Conservation (phyloP, 2,888 invertebrate genomes). For the Miltochrista miniata region DNA sequence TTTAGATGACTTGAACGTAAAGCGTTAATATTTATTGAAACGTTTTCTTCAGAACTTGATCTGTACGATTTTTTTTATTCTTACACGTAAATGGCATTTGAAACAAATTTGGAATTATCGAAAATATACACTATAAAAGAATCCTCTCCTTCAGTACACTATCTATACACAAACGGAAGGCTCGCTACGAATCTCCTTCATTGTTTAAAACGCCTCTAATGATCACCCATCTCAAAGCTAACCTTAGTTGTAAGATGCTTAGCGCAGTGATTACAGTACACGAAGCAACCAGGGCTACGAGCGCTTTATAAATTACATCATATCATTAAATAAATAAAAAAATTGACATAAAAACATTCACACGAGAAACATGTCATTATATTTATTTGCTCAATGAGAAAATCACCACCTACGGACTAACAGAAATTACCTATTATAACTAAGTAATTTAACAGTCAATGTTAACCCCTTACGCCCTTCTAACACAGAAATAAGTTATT, state of each 20-base stretch:
- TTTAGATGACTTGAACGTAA: neutral
- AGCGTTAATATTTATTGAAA: neutral
- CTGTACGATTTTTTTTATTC: neutral
- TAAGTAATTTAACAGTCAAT: conserved; percentile 15
- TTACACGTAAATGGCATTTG: no score
- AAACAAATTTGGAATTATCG: no score
- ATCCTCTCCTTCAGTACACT: no score
- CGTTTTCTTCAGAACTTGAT: neutral
- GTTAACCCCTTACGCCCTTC: conserved; percentile 19
- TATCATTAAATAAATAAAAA: neutral
- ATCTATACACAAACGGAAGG: no score
- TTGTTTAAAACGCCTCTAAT: no score
- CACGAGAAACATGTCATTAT: conserved; percentile 12
- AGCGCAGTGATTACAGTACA: no score
- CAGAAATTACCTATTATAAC: conserved; percentile 16
- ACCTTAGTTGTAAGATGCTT: no score
- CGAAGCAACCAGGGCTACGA: no score
- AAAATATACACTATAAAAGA: no score
- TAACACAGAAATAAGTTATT: conserved; percentile 26
- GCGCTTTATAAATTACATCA: neutral
- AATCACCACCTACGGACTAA: conserved; percentile 14
- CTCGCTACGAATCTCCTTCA: no score
- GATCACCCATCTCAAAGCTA: no score
- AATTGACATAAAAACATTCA: conserved; percentile 4
- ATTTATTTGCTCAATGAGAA: conserved; percentile 16